A percentile compares a stretch with the other conserved stretches of the same genome.
phyloP scores from a whole-genome alignment of 2,797 vertebrate genomes.

The Vespertilio murinus region DNA sequence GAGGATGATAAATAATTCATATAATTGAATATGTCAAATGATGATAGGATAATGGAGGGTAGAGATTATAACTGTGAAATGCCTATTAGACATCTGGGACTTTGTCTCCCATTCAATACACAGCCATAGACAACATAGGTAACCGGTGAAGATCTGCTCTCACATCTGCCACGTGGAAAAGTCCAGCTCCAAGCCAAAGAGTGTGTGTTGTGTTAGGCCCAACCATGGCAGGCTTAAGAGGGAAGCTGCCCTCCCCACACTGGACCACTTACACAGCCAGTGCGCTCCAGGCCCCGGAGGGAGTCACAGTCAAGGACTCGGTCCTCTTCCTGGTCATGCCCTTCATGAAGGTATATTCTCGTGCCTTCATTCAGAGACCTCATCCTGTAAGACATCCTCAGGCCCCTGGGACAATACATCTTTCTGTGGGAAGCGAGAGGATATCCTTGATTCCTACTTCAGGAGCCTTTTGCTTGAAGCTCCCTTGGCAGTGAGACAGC shows the following conservation, averaged over 20 bases:
- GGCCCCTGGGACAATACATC: background rate
- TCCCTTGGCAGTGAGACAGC: too few relatives aligned
- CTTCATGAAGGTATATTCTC: background rate
- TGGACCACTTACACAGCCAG: too few relatives aligned
- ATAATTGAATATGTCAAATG: background rate
- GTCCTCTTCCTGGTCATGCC: background rate
- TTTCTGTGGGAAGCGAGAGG: background rate
- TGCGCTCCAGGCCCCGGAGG: accelerated
- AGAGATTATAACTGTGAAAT: background rate
- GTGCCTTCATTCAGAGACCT: background rate
- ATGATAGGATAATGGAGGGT: background rate
- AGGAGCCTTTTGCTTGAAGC: background rate
- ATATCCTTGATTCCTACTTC: background rate
- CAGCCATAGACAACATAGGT: too few relatives aligned
- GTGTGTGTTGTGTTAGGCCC: background rate
- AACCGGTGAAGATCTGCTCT: background rate
- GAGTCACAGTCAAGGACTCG: background rate
- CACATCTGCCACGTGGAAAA: background rate
- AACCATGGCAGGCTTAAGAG: background rate
- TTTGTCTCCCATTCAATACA: background rate
- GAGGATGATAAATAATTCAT: background rate
- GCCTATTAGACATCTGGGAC: background rate
- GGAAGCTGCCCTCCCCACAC: background rate
- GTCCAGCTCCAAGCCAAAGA: too few relatives aligned
- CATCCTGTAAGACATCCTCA: background rate